Base-by-base conservation (phyloP, 1,140 invertebrate species). In the Lordiphosa stackelbergi region DNA sequence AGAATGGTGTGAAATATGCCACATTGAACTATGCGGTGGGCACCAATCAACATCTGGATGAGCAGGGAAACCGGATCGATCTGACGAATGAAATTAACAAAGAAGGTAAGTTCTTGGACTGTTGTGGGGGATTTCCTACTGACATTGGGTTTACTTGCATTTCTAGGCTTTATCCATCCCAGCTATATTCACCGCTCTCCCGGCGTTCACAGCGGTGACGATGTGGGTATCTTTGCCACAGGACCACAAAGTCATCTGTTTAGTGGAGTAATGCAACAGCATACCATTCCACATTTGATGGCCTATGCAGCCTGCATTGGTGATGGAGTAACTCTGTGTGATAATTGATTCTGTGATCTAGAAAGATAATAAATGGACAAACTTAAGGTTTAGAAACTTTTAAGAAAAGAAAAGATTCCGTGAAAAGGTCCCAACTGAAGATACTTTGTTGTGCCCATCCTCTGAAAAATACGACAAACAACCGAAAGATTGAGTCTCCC, bases 21-120 rank as follows among this genome's bases (percentile, higher is more conserved):
- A 94, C 93, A 0, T 90, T 96, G 5, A 90, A 91, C 31, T 95
- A 95, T 68, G 93, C 92, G 0, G 94, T 93, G 71, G 94, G 94
- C 8, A 90, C 90, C 3, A 90, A 92, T 1, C 91, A 90, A 66
- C 88, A 88, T 10, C 59, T 49, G 53, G 77, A 81, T 11, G 60
- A 49, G 0, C 11, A 62, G 0, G 77, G 77, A 1, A 31, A 81
- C 4, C 72, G 77, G 10, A 62, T 65, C 28, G 77, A 81, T 43
- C n/a, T 81, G 4, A 52, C 57, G 3, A 53, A 60, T 10, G 5
- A 60, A n/a, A 62, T 81, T 34, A 59, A 58, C 4, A 31, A 69
- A 10, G 48, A 53, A 2, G 55, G 66, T 69, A 12, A 45, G 47
- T 41, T 13, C n/a, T 37, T 45, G 28, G 9, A 11, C 7, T 47